Evolutionary conservation across 2,888 invertebrate species (phyloP), one percentile per base, ranked within the genome.

Genomic region (Dromius quadrimaculatus): DNA sequence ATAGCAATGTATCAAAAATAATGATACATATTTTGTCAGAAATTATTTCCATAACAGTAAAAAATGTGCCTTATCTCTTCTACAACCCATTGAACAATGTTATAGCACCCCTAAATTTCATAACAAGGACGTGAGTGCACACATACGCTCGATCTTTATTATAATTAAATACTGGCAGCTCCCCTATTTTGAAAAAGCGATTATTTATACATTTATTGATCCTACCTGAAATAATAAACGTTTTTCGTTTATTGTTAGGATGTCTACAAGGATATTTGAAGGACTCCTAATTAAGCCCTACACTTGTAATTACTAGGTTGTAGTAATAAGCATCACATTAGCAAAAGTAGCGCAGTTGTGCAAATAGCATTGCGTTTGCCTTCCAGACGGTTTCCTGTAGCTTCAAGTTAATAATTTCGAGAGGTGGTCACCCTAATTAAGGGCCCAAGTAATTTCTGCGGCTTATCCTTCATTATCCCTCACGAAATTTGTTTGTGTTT

Each of bases 351-450:
- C 15, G 3, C 4, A 22, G 20, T 19, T 11, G 17, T 8, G 17
- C 11, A 22, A 9, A 47, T 19, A n/a, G 15, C 6, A 15, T 13
- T 23, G 59, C 32, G 32, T 15, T 59, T n/a, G 13, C 23, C 22
- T n/a, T 2, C 17, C 36, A n/a, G n/a, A n/a, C n/a, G n/a, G n/a
- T n/a, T n/a, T n/a, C n/a, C n/a, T n/a, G n/a, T n/a, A n/a, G n/a
- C n/a, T n/a, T n/a, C 2, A 11, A 43, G 59, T 59, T 45, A 68
- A 68, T 68, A 68, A 68, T 45, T 45, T 43, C 13, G 20, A 68
- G 54, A 68, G 59, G 57, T 68, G 68, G 68, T 59, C 59, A 68
- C 32, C 34, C 43, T 68, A 68, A 68, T 68, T 68, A 68, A 68
- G 68, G 59, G 20, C 59, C 59, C 43, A 50, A 11, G 62, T 62